A percentile compares a stretch with the other conserved stretches of the same genome.
Evolutionary conservation across 2,797 vertebrate genomes (phyloP).

Genomic region (Lepilemur ruficaudatus): DNA sequence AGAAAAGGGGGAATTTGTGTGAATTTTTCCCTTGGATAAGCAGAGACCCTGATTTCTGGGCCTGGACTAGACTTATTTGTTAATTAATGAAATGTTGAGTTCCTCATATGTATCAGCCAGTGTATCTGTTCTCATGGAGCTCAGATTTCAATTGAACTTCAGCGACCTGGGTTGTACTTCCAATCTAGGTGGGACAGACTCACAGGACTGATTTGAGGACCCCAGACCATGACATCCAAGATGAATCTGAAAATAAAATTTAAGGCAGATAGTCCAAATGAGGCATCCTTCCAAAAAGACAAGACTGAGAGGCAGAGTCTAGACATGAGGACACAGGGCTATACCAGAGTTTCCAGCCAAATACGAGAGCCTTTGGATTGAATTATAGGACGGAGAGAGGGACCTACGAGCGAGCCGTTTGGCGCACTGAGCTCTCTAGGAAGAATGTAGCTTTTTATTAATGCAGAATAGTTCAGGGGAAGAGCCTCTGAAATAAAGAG

Average conservation of each 20-base stretch:
- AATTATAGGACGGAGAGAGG: not conserved
- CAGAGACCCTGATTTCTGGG: not conserved
- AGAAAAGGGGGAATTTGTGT: not conserved
- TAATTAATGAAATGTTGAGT: not conserved
- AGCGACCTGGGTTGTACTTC: not conserved
- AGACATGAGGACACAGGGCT: not conserved
- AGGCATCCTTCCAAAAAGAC: not conserved
- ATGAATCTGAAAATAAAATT: not conserved
- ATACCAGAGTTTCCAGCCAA: not conserved
- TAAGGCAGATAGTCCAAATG: not conserved
- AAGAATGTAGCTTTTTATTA: not conserved
- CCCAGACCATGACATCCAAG: not conserved
- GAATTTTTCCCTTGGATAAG: not conserved
- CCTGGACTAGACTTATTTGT: not conserved
- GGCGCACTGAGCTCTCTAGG: not conserved
- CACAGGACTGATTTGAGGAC: not conserved
- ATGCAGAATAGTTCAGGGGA: not conserved
- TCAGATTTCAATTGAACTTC: not conserved
- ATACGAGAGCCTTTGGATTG: not conserved
- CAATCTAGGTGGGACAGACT: not conserved
- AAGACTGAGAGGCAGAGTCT: not conserved
- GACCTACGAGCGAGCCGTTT: fast-evolving
- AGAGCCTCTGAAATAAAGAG: not conserved
- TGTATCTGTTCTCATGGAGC: not conserved
- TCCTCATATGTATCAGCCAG: not conserved